Evolutionary conservation across 2,113 vertebrate genomes (phyloP), one percentile per base, ranked within the genome.

Genomic region (Scomber japonicus): DNA sequence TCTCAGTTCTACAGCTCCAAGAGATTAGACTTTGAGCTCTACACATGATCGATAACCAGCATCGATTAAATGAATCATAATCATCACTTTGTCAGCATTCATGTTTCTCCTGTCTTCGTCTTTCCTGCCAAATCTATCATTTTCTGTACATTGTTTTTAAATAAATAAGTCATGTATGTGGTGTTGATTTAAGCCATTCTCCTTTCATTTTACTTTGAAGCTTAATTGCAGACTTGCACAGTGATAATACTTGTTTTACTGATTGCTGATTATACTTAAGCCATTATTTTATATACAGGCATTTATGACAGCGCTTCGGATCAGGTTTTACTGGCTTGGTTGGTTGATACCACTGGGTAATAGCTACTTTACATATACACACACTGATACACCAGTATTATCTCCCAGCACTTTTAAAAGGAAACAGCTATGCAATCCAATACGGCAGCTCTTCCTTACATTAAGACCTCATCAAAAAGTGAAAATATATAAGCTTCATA

Each of bases 1-100:
- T 92, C 95, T 51, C 96, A 95, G 79, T 98, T 97, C 95, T 97
- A 97, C 94, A 97, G 95, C 92, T 98, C 97, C 56, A 96, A 85
- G 81, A 95, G 97, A 75, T 91, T 97, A 62, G 97, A 98, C 86
- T 98, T 98, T 86, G 97, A 97, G 0, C 96, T 98, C 40, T 97
- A 97, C 49, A 95, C 94, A 78, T 97, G 90, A 90, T 57, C 57
- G 13, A 14, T 45, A 11, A 59, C 3, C 24, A 67, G 13, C 46
- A 49, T 35, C 31, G 16, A 27, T 27, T 27, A 27, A 44, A 72
- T 46, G 0, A 1, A 72, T 6, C 30, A 1, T n/a, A 46, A 57
- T 11, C 35, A 19, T 48, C 46, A 0, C 3, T 17, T 50, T 40
- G 10, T 59, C 62, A 27, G 17, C 11, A 59, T 54, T 56, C n/a